Conservation (phyloP, 2,888 invertebrate species). For the Drosophila algonquin region DNA sequence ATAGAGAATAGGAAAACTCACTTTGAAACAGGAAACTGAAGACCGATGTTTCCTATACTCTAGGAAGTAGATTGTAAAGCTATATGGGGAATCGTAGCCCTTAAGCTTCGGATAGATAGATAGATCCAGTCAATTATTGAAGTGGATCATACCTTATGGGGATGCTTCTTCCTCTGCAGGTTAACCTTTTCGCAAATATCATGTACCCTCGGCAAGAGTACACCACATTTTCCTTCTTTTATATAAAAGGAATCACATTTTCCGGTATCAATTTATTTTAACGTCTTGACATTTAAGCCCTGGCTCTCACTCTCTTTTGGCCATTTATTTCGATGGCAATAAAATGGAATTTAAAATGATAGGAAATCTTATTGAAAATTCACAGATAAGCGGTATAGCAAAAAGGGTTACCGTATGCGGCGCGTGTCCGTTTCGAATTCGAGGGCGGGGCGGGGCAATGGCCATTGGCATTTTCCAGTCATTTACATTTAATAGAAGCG, state of each 20-base stretch:
- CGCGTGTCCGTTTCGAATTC: slow-evolving; percentile 52
- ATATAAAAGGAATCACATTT: slow-evolving; percentile 13
- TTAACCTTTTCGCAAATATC: neutral
- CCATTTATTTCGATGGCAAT: slow-evolving; percentile 64
- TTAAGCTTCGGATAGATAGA: too few species aligned
- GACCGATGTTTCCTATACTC: neutral
- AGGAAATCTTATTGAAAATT: slow-evolving; percentile 69
- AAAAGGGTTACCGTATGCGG: slow-evolving; percentile 51
- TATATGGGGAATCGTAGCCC: too few species aligned
- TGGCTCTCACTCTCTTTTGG: slow-evolving; percentile 32
- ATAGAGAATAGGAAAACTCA: neutral
- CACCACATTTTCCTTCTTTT: slow-evolving; percentile 1
- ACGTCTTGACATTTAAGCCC: slow-evolving; percentile 41
- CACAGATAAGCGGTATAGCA: slow-evolving; percentile 54
- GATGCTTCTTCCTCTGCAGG: neutral
- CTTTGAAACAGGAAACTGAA: slow-evolving; percentile 12
- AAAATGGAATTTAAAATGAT: slow-evolving; percentile 78
- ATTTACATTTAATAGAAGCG: slow-evolving; percentile 73
- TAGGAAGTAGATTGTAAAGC: neutral
- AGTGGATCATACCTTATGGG: too few species aligned
- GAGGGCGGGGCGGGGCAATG: slow-evolving; percentile 53
- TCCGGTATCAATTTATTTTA: slow-evolving; percentile 73
- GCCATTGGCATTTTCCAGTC: slow-evolving; percentile 63
- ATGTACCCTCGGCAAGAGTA: neutral
- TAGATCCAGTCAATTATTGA: too few species aligned